Evolutionary conservation across 2,797 vertebrate species (phyloP), one percentile per base, ranked within the genome.

Genomic region (Thamnophis elegans): DNA sequence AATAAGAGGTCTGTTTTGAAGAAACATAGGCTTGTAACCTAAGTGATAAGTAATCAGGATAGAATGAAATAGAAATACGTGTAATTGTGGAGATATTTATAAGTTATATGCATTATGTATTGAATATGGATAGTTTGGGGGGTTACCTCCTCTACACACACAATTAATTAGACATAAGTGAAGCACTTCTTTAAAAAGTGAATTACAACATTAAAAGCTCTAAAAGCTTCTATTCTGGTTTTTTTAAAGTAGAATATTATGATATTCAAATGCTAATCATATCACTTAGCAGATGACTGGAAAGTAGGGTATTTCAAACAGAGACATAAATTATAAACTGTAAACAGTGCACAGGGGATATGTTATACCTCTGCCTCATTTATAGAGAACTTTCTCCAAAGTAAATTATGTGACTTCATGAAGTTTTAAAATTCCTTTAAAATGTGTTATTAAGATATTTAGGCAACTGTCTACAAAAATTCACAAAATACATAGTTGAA

Each of bases 311-410:
- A 97, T 98, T 98, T 98, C 98, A 98, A 98, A 98, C 97, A 96
- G 96, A 98, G 97, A 97, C 97, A 98, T 99, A 98, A 99, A 99
- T 99, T 99, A 98, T 98, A 98, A 97, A 98, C 98, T 98, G 98
- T 98, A 98, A 99, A 99, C 98, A 98, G 97, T 98, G 97, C 97
- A 95, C 97, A 96, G 97, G 98, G 98, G 98, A 98, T 97, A 96
- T 97, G 96, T 97, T 97, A 95, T 95, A 98, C 98, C 97, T 95
- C 95, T 97, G 95, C 97, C 97, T 98, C 98, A 96, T 98, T 98
- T 98, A 98, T 97, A 97, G 96, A 96, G 97, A 98, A 96, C 98
- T 97, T 97, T 97, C 96, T 96, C 94, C 98, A 94, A 96, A 96
- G 96, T 97, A 97, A 96, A 98, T 97, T 97, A 97, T 97, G 94